Evolutionary conservation across 2,113 vertebrate species (phyloP).

Genomic region (Cairina moschata): DNA sequence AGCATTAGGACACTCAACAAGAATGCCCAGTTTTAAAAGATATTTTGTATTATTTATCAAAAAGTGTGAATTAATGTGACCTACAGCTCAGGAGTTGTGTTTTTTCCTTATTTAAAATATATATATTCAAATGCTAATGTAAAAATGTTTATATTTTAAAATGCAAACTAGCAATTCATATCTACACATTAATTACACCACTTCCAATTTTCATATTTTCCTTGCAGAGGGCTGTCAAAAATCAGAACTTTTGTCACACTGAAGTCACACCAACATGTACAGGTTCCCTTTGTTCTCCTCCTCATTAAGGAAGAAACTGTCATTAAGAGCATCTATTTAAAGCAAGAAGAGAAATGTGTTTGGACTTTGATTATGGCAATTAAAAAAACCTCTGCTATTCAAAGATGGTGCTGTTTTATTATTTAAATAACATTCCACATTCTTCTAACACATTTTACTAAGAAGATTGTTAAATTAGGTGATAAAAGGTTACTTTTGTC

Average conservation of each 20-base stretch:
- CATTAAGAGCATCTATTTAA: constrained; percentile 58
- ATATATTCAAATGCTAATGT: not conserved
- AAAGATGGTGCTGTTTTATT: constrained; percentile 57
- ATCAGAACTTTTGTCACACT: not conserved
- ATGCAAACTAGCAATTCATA: constrained; percentile 20
- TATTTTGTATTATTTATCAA: not conserved
- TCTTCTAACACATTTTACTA: constrained; percentile 59
- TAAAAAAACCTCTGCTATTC: constrained; percentile 64
- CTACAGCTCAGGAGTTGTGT: not conserved
- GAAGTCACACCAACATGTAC: not conserved
- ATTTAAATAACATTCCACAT: constrained; percentile 70
- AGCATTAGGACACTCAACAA: not conserved
- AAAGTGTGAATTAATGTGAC: constrained; percentile 19
- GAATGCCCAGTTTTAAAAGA: constrained; percentile 22
- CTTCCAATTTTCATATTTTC: not conserved
- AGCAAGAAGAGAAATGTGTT: constrained; percentile 48
- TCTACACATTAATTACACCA: not conserved
- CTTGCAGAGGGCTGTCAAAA: not conserved
- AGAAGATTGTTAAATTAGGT: constrained; percentile 67
- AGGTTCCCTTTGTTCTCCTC: not conserved
- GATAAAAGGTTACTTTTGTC: constrained; percentile 79
- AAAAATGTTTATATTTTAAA: constrained; percentile 49
- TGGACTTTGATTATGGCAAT: constrained; percentile 74
- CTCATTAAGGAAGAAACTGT: constrained; percentile 46
- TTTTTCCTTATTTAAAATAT: constrained; percentile 48